Evolutionary conservation across 1,140 invertebrate genomes (phyloP), one percentile per base, ranked within the genome.

Genomic region (Anagrus nilaparvatae): DNA sequence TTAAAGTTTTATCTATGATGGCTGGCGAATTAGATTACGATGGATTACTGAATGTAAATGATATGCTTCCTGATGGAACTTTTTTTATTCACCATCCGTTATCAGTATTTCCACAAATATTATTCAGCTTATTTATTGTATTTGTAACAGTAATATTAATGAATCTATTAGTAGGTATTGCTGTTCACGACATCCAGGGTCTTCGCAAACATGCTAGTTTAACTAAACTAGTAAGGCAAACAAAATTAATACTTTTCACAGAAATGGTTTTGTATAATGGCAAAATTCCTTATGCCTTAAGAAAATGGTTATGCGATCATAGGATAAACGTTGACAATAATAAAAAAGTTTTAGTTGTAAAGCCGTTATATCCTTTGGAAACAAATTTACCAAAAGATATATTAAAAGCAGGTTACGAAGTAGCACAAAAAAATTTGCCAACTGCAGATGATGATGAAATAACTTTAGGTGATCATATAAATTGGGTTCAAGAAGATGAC

Each of bases 121-220:
- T 79, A 7, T 78, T 78, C 46, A 70, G 73, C 4, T 48, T 77
- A 0, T 81, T 81, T 47, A 67, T 81, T 10, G 69, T 81, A 24
- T 75, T 81, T 50, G 76, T 81, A 5, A 78, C 78, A 3, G 77
- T 82, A 12, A 77, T 81, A 13, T 51, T 82, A 2, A 82, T 81
- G 78, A 81, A 81, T 58, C 47, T 82, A 1, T 56, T 82, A 0
- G 75, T 82, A n/a, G 78, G 78, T 49, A 76, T 81, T 43, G 78
- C 78, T 4, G 78, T 81, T 2, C 72, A 77, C 29, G 77, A 81
- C 55, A 80, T 80, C 45, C 76, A 79, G 56, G 78, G 78, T 2
- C 56, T 82, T 2, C 62, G 78, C 16, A 79, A 78, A 57, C 78
- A 78, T 8, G 79, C 79, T 1, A 78, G 76, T 0, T 58, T 82